Evolutionary conservation across 2,888 invertebrate genomes (phyloP), one percentile per base, ranked within the genome.

Genomic region (Eupithecia inturbata): DNA sequence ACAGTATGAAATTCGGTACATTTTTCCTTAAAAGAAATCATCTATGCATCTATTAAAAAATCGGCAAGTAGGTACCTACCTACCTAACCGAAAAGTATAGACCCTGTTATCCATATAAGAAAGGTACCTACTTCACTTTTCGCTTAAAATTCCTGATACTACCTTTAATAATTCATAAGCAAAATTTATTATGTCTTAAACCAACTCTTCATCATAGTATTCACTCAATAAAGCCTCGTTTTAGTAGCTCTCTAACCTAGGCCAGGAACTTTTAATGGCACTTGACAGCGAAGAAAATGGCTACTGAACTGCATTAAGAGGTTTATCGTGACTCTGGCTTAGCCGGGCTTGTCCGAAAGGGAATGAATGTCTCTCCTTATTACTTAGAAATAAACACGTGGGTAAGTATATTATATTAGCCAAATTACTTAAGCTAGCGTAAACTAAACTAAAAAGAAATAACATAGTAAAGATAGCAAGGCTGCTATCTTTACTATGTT

Each of bases 191-290:
- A 53, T 5, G 19, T 57, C 4, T 22, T 12, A 53, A 5, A 26
- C 26, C 12, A 26, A 57, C 57, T 26, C 5, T 57, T 84, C 84
- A 83, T 79, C 77, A 36, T 31, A 77, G 76, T 72, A 82, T 87
- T 87, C 87, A 85, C 82, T 79, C 68, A 81, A 85, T 88, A 87
- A 89, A 88, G 85, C 83, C 79, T 76, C 77, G 77, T 81, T 82
- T 85, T 82, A 81, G 76, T 79, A 79, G 72, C 77, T 81, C 78
- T 76, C 83, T 81, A 83, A 81, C 81, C 84, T 85, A 84, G 87
- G 80, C 85, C 77, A 80, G 76, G 78, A 81, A 90, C 87, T 91
- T 91, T 89, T 90, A 90, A 91, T 89, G 86, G 89, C 87, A 87
- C 89, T 89, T 89, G 87, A 87, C 87, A 85, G 82, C 85, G 83